Conservation (phyloP, 2,888 invertebrate species). For the Lepas anatifera region DNA sequence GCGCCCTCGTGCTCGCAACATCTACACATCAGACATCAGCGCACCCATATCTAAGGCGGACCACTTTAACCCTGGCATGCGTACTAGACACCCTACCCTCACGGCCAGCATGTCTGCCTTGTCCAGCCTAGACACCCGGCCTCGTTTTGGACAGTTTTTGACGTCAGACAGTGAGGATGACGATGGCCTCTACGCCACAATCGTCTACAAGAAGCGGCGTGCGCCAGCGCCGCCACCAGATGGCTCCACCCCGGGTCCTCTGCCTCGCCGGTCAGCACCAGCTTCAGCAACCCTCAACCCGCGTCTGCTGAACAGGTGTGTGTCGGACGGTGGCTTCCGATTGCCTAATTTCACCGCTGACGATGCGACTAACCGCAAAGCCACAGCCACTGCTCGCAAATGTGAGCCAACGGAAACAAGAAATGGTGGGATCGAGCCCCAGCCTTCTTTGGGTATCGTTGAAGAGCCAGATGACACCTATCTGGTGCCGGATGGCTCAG, state of each 20-base stretch:
- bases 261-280: too few relatives aligned
- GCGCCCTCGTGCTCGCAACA: not conserved
- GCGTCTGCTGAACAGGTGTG: not conserved
- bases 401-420: too few relatives aligned
- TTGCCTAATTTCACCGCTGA: not conserved
- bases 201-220: constrained; percentile 6
- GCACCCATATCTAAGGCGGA: not conserved
- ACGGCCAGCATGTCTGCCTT: not conserved
- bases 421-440: too few relatives aligned
- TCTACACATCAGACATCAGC: not conserved
- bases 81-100: not conserved
- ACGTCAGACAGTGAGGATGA: not conserved
- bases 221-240: not conserved
- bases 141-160: not conserved
- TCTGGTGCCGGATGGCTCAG: not conserved
- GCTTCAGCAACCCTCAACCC: too few relatives aligned
- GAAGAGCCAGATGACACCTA: not conserved
- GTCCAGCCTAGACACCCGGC: not conserved
- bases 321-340: not conserved
- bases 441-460: not conserved
- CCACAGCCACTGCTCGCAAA: too few relatives aligned
- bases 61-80: not conserved
- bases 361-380: too few relatives aligned
- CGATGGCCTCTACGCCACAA: not conserved
- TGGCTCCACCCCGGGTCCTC: not conserved